Evolutionary conservation across 2,888 invertebrate genomes (phyloP).

Genomic region (Mythimna albipuncta): DNA sequence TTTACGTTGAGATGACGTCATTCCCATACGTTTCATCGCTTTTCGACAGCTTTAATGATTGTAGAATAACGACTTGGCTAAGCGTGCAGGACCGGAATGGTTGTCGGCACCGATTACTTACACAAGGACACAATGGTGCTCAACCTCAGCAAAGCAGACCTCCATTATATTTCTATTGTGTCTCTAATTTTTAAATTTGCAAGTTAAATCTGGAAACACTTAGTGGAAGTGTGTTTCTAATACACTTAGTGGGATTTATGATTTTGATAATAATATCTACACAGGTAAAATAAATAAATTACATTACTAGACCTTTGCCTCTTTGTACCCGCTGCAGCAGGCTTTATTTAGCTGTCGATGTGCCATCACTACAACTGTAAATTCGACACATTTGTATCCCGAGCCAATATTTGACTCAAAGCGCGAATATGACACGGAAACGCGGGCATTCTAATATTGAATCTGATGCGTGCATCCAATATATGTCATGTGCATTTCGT

Average conservation of each 20-base stretch:
- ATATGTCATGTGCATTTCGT: neutral
- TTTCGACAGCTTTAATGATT: too few relatives aligned
- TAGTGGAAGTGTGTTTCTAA: too few relatives aligned
- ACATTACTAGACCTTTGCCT: neutral
- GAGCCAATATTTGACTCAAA: constrained; percentile 32
- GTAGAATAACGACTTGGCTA: too few relatives aligned
- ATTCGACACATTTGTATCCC: neutral
- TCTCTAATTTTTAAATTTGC: too few relatives aligned
- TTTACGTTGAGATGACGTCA: too few relatives aligned
- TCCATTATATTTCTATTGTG: too few relatives aligned
- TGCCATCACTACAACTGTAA: neutral
- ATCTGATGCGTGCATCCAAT: constrained; percentile 12
- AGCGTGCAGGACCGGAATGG: too few relatives aligned
- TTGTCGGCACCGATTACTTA: too few relatives aligned
- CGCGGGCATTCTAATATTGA: constrained; percentile 29
- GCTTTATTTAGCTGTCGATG: neutral
- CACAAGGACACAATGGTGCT: too few relatives aligned
- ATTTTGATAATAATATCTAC: neutral
- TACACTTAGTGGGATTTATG: neutral
- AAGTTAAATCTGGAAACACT: too few relatives aligned
- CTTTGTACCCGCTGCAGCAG: neutral
- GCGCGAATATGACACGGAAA: constrained; percentile 7
- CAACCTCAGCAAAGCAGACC: too few relatives aligned
- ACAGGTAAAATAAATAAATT: neutral
- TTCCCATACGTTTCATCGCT: too few relatives aligned